Evolutionary conservation across 2,113 vertebrate genomes (phyloP).

Genomic region (Siphamia tubifer): DNA sequence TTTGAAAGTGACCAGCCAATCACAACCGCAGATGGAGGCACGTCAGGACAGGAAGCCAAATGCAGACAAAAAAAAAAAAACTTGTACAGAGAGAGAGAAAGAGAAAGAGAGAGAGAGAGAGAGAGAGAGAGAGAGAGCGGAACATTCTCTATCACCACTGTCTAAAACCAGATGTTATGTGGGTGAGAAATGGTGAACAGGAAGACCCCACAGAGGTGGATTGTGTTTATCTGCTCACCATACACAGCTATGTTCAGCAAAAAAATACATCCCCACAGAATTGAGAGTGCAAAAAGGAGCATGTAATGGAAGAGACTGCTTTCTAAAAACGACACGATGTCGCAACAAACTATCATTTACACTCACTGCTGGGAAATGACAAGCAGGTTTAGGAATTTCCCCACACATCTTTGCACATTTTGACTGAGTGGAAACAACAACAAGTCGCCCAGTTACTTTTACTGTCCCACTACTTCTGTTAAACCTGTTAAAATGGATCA

Average conservation of each 20-base stretch:
- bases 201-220: background rate
- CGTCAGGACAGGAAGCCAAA: constrained; percentile 62
- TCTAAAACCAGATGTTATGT: background rate
- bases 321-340: constrained; percentile 3
- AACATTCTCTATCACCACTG: background rate
- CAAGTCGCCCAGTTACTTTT: background rate
- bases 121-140: background rate
- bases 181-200: background rate
- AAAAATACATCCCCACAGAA: background rate
- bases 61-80: background rate
- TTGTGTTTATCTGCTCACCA: background rate
- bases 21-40: background rate
- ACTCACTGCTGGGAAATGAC: constrained; percentile 31
- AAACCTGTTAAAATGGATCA: too few species aligned
- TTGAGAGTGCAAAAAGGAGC: background rate
- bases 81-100: background rate
- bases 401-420: background rate
- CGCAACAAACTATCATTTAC: background rate
- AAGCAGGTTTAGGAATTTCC: constrained; percentile 32
- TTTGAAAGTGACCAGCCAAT: constrained; percentile 56
- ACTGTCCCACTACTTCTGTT: background rate
- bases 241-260: background rate
- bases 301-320: background rate
- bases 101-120: too few species aligned
- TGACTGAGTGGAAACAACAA: background rate